phyloP scores from a whole-genome alignment of 2,113 vertebrate genomes.

The Brachyhypopomus gauderio region DNA sequence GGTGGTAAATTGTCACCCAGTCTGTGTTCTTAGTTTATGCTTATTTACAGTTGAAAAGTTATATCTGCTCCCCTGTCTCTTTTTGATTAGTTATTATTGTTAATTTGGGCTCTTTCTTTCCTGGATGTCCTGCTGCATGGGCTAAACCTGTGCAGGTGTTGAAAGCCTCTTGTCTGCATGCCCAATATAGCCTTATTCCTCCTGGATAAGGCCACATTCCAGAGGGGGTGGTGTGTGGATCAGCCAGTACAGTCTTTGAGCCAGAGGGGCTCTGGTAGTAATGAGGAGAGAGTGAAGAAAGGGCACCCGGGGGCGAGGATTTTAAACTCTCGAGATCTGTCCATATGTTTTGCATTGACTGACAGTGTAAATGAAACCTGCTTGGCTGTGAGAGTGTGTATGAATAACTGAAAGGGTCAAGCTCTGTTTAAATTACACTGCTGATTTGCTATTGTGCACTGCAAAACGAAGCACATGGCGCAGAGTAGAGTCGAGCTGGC shows the following conservation, averaged over 20 bases:
- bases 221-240: background rate
- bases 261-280: background rate
- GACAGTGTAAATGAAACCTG: background rate
- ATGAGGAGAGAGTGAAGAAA: background rate
- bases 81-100: too few species aligned
- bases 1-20: too few species aligned
- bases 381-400: background rate
- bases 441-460: background rate
- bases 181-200: slow-evolving; percentile 4
- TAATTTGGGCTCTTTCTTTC: too few species aligned
- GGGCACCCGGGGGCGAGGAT: background rate
- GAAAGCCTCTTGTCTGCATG: slow-evolving; percentile 18
- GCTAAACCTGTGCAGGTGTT: background rate
- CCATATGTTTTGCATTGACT: background rate
- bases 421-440: background rate
- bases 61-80: too few species aligned
- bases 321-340: background rate
- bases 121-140: too few species aligned
- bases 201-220: slow-evolving; percentile 19
- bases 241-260: background rate
- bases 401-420: background rate
- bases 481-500: too few species aligned
- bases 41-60: too few species aligned
- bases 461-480: too few species aligned
- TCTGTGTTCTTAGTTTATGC: too few species aligned